Base-by-base conservation (phyloP, 2,888 invertebrate species). In the Eristalis tenax region DNA sequence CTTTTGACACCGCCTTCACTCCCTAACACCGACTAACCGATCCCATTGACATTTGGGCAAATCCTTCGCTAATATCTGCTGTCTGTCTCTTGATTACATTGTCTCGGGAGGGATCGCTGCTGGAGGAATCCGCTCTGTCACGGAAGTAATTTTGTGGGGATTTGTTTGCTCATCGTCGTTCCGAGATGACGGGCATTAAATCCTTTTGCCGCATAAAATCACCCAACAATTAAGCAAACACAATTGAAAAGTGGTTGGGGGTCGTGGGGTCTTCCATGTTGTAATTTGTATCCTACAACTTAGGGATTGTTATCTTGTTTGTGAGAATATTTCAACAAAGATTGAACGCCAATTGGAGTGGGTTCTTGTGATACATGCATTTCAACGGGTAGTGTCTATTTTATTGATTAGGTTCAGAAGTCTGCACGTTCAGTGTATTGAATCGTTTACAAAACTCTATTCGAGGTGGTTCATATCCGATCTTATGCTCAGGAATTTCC, bases 51-150 rank as follows among this genome's bases (percentile, higher is more conserved):
- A 87, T 83, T 73, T 73, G 75, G 56, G 79, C 68, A 87, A 83
- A 83, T 79, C 87, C 87, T 83, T 83, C 66, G 76, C 79, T 87
- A 86, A 87, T 87, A 87, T 87, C 87, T 83, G 83, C 71, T 87
- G 87, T 87, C 83, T 87, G 76, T 73, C 87, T 87, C 66, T 74
- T 86, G 86, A 86, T 82, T 86, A 86, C 83, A 82, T 82, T 83
- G 83, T 75, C 79, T 63, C 68, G 40, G 70, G 63, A 23, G 23
- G 59, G 32, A 18, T 56, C 61, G 78, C 50, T 61, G 61, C 50
- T 87, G 57, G 61, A 69, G 43, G 59, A 70, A 83, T 79, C 79
- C 73, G 75, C 76, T 32, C 73, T 66, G 83, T 87, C 75, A 81
- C 76, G 87, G 87, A 87, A 87, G 79, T 80, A 87, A 87, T 87